Evolutionary conservation across 2,113 vertebrate species (phyloP).

Genomic region (Lophura nycthemera): DNA sequence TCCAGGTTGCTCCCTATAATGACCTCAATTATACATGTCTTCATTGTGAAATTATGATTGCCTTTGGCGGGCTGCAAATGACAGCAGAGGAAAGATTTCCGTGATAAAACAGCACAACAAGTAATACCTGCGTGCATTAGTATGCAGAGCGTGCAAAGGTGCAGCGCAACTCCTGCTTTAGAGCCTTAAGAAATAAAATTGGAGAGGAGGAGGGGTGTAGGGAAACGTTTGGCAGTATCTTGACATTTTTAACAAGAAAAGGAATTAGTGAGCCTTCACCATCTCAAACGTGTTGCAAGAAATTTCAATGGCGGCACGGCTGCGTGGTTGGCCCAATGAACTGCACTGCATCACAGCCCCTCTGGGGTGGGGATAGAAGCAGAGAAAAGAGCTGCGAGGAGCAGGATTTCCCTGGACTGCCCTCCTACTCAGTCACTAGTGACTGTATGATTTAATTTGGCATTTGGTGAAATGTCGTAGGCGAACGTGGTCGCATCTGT

Average conservation of each 20-base stretch:
- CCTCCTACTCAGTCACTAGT: background rate
- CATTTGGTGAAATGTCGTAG: rapidly evolving
- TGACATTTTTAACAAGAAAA: background rate
- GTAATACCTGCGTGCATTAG: constrained; percentile 45
- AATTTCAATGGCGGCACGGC: background rate
- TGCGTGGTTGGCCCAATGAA: background rate
- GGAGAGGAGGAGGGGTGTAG: background rate
- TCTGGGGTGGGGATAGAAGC: rapidly evolving
- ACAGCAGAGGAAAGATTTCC: constrained; percentile 61
- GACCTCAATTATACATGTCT: constrained; percentile 77
- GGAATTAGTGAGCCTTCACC: background rate
- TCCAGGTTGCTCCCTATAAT: constrained; percentile 65
- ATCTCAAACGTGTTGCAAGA: background rate
- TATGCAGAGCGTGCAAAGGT: constrained; percentile 25
- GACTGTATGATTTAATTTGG: background rate
- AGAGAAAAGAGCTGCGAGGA: background rate
- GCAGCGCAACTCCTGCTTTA: background rate
- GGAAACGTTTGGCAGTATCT: background rate
- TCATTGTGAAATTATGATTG: constrained; percentile 74
- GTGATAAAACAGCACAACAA: constrained; percentile 65
- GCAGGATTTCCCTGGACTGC: background rate
- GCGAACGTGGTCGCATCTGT: rapidly evolving
- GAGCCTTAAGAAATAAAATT: background rate
- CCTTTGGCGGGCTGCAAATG: constrained; percentile 63
- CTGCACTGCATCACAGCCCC: background rate